Evolutionary conservation across 1,140 invertebrate genomes (phyloP).

Genomic region (Drosophila nasuta): DNA sequence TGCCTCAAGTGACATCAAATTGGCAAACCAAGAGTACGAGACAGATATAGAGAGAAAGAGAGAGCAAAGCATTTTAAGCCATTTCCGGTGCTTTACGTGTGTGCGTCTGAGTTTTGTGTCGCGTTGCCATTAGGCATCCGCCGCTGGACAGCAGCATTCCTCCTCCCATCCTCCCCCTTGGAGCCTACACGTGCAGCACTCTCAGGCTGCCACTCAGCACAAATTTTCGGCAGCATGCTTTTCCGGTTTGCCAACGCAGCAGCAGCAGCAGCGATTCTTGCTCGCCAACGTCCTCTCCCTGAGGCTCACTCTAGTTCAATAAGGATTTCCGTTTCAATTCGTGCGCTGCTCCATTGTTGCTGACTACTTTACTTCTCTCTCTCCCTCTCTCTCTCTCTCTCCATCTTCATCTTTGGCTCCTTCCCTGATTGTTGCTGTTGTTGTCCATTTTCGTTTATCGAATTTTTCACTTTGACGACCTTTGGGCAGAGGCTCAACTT

Average conservation of each 20-base stretch:
- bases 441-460: constrained; percentile 79
- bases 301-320: constrained; percentile 71
- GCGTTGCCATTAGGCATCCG: constrained; percentile 76
- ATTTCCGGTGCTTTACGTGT: constrained; percentile 59
- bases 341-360: constrained; percentile 70
- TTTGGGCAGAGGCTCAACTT: constrained; percentile 70
- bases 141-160: constrained; percentile 53
- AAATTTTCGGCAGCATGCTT: constrained; percentile 79
- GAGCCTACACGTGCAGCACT: constrained; percentile 39
- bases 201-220: constrained; percentile 73
- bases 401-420: too few species aligned
- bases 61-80: constrained; percentile 50
- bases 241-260: constrained; percentile 75
- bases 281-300: constrained; percentile 27
- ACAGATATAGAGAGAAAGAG: constrained; percentile 29
- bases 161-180: background rate
- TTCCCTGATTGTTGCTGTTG: background rate
- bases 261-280: constrained; percentile 52
- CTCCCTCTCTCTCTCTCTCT: too few species aligned
- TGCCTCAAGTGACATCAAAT: constrained; percentile 39
- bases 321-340: constrained; percentile 83
- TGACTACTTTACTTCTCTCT: background rate
- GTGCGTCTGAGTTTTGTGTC: constrained; percentile 58
- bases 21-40: constrained; percentile 9
- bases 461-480: constrained; percentile 82